Base-by-base conservation (phyloP, 2,888 invertebrate species). In the Noctua pronuba region DNA sequence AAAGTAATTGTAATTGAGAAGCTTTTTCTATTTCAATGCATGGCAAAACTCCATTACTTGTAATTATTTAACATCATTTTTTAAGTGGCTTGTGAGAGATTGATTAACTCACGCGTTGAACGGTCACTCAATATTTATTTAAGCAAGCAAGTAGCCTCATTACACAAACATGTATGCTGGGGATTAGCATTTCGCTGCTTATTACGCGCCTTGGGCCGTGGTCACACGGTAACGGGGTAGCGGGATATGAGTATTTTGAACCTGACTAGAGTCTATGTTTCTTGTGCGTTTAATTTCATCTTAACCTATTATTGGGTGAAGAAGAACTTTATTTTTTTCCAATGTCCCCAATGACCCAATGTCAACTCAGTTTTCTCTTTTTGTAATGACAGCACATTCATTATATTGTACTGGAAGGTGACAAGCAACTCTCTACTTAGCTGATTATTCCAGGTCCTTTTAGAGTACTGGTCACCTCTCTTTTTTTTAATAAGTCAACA, bases 101-200 rank as follows among this genome's bases (percentile, higher is more conserved):
- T 86, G 88, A 88, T 89, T 83, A 82, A 76, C 77, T 83, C 35
- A 68, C 85, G 73, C 79, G 78, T 87, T 84, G 84, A 86, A 69
- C 75, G 88, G 89, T 88, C 88, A 89, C 83, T 89, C 89, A 86
- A 86, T 89, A 88, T 88, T 88, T 89, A 89, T 87, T 81, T 84
- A 88, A 87, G 81, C 84, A 70, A 77, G 77, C 84, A 84, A 88
- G 87, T 82, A 86, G 82, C 70, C 86, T 89, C 89, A 90, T 90
- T 90, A 88, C 86, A 83, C 85, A 90, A 85, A 90, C 89, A 90
- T 90, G 82, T 89, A 90, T 89, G 86, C 89, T 62, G 75, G 60
- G 83, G 88, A 90, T 88, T 88, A 88, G 85, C 90, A 88, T 89
- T 89, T 77, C 77, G 85, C 88, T 88, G 89, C 86, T 85, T 84